phyloP scores from a whole-genome alignment of 2,113 vertebrate genomes.

The Crotalus viridis region DNA sequence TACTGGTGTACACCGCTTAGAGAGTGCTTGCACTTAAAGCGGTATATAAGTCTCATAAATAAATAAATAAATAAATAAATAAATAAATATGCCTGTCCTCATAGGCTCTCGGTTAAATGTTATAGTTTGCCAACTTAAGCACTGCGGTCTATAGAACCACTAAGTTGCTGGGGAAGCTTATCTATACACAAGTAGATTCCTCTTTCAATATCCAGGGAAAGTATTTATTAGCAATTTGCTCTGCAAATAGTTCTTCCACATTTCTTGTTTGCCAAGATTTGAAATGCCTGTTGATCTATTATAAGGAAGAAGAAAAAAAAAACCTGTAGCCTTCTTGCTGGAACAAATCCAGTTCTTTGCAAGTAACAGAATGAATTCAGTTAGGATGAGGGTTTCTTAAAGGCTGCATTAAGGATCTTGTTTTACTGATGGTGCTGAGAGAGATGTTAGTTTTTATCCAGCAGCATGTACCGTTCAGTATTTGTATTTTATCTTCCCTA shows the following conservation, averaged over 20 bases:
- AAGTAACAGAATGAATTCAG: slow-evolving; percentile 35
- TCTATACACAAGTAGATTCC: rapidly evolving
- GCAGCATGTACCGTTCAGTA: neutral
- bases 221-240: neutral
- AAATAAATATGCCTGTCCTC: neutral
- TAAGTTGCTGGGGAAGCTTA: neutral
- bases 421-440: neutral
- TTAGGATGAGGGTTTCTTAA: slow-evolving; percentile 8
- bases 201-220: neutral
- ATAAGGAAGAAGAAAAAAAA: neutral
- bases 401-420: neutral
- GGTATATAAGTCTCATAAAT: too few species aligned
- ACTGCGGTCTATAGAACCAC: neutral
- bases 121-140: neutral
- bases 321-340: neutral
- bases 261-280: neutral
- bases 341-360: neutral
- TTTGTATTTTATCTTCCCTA: slow-evolving; percentile 20
- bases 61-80: too few species aligned
- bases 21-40: too few species aligned
- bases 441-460: slow-evolving; percentile 25
- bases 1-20: too few species aligned
- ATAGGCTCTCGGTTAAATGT: neutral
- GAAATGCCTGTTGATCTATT: slow-evolving; percentile 22
- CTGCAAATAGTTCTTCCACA: neutral